Conservation (phyloP, 2,797 vertebrate species). For the Bradypodion ventrale region DNA sequence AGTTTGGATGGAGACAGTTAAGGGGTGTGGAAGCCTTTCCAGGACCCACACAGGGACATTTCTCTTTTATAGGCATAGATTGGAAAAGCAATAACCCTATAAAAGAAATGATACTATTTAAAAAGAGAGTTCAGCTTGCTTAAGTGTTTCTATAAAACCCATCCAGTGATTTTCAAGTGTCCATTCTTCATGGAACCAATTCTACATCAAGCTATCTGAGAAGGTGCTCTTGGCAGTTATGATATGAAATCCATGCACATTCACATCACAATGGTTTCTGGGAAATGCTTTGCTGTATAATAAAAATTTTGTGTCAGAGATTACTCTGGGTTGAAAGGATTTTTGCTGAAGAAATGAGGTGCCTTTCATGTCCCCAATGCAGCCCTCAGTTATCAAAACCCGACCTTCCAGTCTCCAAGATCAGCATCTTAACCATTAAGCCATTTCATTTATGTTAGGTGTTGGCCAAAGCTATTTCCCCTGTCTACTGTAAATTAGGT, state of each 20-base stretch:
- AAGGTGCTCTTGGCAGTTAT: not conserved
- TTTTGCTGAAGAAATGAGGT: too few relatives aligned
- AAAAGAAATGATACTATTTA: not conserved
- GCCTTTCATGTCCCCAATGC: too few relatives aligned
- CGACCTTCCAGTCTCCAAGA: too few relatives aligned
- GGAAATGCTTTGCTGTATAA: not conserved
- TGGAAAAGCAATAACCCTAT: not conserved
- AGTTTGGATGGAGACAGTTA: too few relatives aligned
- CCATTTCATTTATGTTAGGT: not conserved
- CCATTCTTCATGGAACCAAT: not conserved
- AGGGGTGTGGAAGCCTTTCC: too few relatives aligned
- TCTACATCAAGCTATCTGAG: not conserved
- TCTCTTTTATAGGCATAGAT: too few relatives aligned
- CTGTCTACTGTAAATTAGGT: not conserved
- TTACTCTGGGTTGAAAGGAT: too few relatives aligned
- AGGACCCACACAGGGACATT: too few relatives aligned
- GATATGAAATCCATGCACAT: not conserved
- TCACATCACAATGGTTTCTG: not conserved
- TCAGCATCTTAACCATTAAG: too few relatives aligned
- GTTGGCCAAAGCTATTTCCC: not conserved
- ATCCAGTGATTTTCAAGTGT: not conserved
- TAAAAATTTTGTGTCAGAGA: too few relatives aligned
- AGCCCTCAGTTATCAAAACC: too few relatives aligned
- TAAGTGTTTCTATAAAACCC: not conserved
- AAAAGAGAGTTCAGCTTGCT: not conserved